phyloP scores from a whole-genome alignment of 2,113 vertebrate genomes.

The Symphodus melops region DNA sequence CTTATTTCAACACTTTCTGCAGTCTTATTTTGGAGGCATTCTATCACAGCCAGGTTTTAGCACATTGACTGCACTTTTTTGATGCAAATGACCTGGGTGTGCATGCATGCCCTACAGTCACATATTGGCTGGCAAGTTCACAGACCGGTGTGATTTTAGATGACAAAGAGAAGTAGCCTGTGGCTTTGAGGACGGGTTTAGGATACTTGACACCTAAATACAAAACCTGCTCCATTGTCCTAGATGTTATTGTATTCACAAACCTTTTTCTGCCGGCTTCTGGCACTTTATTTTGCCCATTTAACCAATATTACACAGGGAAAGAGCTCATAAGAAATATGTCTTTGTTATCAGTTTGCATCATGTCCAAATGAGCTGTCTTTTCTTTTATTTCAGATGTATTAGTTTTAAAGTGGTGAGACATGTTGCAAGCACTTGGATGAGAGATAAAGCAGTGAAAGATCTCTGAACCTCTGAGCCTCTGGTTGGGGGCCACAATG shows the following conservation, averaged over 20 bases:
- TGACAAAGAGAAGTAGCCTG: conserved; percentile 44
- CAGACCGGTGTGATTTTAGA: conserved; percentile 22
- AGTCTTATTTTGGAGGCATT: neutral
- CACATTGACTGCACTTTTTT: conserved; percentile 2
- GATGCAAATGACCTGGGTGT: conserved; percentile 17
- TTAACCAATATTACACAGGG: neutral
- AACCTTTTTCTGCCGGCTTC: conserved; percentile 3
- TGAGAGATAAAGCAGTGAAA: conserved; percentile 3
- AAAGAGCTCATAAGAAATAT: neutral
- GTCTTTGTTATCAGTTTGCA: neutral
- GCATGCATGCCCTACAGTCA: neutral
- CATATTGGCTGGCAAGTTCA: conserved; percentile 46
- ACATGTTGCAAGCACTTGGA: neutral
- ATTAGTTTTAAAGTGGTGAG: neutral
- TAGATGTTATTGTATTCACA: conserved; percentile 36
- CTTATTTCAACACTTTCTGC: neutral
- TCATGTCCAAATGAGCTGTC: neutral
- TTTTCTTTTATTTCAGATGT: neutral
- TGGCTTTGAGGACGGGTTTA: conserved; percentile 39
- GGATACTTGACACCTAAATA: conserved; percentile 73
- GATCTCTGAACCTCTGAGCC: conserved; percentile 1
- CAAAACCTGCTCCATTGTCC: conserved; percentile 64
- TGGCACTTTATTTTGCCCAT: neutral
- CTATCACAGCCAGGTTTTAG: neutral
- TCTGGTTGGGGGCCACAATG: neutral